phyloP scores from a whole-genome alignment of 2,797 vertebrate genomes.

The Clarias fuscus region DNA sequence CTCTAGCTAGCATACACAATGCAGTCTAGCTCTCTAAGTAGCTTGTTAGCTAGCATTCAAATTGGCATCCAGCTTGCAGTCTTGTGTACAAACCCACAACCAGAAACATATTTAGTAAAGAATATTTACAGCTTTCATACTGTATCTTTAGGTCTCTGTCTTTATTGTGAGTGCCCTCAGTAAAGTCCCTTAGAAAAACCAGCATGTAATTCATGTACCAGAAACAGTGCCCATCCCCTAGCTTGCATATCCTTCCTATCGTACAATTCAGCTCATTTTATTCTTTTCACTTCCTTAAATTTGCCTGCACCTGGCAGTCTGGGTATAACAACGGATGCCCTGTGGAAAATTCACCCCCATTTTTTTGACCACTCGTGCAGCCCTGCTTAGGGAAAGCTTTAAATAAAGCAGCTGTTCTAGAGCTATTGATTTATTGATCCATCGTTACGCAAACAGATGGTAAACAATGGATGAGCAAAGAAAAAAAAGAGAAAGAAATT shows the following conservation, averaged over 20 bases:
- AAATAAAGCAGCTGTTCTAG: conserved; percentile 18
- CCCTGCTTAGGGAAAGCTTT: neutral
- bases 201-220: neutral
- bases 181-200: neutral
- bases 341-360: conserved; percentile 8
- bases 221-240: conserved; percentile 6
- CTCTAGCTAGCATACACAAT: neutral
- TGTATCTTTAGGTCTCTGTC: too few relatives aligned
- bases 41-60: neutral
- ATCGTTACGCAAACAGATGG: conserved; percentile 26
- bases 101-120: neutral
- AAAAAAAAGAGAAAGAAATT: conserved; percentile 4
- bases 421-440: conserved; percentile 26
- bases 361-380: neutral
- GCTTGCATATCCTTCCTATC: conserved; percentile 16
- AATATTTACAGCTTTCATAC: neutral
- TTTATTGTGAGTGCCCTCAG: neutral
- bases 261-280: conserved; percentile 2
- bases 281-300: conserved; percentile 36
- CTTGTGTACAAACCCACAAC: neutral
- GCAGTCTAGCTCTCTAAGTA: neutral
- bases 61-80: too few relatives aligned
- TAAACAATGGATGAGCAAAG: neutral
- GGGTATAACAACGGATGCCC: neutral
- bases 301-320: conserved; percentile 13